phyloP scores from a whole-genome alignment of 2,888 invertebrate genomes.

The Lycocerus yunnanus region DNA sequence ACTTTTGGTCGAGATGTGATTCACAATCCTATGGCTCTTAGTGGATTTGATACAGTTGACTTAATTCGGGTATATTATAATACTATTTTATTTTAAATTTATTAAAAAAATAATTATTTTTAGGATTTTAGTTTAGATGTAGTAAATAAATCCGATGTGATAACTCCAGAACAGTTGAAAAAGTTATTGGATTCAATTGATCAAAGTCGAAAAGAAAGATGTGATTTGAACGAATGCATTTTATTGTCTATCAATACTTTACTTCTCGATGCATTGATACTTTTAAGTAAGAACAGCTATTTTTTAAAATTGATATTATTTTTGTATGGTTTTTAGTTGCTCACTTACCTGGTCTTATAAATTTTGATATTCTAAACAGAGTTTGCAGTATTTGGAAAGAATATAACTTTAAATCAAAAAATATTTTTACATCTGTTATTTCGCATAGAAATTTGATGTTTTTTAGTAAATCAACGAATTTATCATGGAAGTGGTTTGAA shows the following conservation, averaged over 20 bases:
- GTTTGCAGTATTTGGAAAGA: slow-evolving; percentile 13
- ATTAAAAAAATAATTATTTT: slow-evolving; percentile 4
- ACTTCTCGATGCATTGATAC: slow-evolving; percentile 42
- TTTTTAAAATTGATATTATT: neutral
- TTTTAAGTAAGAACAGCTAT: slow-evolving; percentile 42
- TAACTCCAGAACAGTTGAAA: neutral
- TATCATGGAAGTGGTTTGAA: slow-evolving; percentile 43
- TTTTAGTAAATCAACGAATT: slow-evolving; percentile 36
- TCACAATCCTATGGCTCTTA: slow-evolving; percentile 15
- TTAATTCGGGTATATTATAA: slow-evolving; percentile 40
- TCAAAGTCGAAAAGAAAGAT: slow-evolving; percentile 41
- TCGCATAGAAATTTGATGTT: slow-evolving; percentile 45
- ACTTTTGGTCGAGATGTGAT: slow-evolving; percentile 18
- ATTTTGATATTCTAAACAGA: neutral
- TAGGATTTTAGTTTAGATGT: slow-evolving; percentile 27
- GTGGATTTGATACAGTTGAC: slow-evolving; percentile 37
- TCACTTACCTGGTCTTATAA: slow-evolving; percentile 1
- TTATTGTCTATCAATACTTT: slow-evolving; percentile 39
- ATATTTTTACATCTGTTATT: slow-evolving; percentile 44
- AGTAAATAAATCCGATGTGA: slow-evolving; percentile 11
- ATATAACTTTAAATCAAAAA: slow-evolving; percentile 26
- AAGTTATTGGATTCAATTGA: slow-evolving; percentile 1
- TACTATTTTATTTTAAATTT: neutral
- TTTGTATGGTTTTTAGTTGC: slow-evolving; percentile 15
- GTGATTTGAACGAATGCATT: slow-evolving; percentile 49